Evolutionary conservation across 2,888 invertebrate genomes (phyloP).

Genomic region (Netelia virgata): DNA sequence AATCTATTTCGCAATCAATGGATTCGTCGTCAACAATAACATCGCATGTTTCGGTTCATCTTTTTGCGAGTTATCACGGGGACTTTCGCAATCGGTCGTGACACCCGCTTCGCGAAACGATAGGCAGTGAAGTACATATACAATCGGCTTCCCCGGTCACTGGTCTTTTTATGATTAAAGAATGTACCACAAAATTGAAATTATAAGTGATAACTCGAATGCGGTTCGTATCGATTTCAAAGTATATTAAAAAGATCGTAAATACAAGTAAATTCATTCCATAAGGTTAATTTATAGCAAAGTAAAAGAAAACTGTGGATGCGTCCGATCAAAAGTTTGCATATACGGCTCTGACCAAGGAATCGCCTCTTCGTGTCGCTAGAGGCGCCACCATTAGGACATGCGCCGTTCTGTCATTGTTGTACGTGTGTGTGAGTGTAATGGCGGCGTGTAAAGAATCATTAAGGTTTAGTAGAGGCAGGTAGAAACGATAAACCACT

Average conservation of each 20-base stretch:
- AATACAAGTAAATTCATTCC: neutral
- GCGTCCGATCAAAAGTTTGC: neutral
- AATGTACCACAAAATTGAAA: too few species aligned
- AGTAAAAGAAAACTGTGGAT: neutral
- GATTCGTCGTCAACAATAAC: neutral
- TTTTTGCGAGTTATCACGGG: conserved; percentile 4
- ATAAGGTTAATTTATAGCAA: neutral
- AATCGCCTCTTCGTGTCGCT: neutral
- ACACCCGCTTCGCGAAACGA: neutral
- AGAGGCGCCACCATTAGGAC: conserved; percentile 31
- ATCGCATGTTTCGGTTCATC: conserved; percentile 2
- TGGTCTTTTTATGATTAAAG: neutral
- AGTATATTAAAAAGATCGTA: neutral
- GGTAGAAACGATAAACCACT: conserved; percentile 56
- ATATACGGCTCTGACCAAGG: conserved; percentile 19
- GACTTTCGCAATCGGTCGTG: conserved; percentile 3
- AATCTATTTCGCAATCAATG: conserved; percentile 18
- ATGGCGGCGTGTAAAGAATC: conserved; percentile 73
- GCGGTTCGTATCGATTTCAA: neutral
- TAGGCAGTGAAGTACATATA: conserved; percentile 21
- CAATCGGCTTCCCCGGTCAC: neutral
- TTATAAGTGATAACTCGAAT: too few species aligned
- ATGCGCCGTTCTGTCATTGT: neutral
- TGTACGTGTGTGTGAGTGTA: conserved; percentile 60
- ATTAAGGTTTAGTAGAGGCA: conserved; percentile 63